Evolutionary conservation across 2,113 vertebrate species (phyloP).

Genomic region (Dinomys branickii): DNA sequence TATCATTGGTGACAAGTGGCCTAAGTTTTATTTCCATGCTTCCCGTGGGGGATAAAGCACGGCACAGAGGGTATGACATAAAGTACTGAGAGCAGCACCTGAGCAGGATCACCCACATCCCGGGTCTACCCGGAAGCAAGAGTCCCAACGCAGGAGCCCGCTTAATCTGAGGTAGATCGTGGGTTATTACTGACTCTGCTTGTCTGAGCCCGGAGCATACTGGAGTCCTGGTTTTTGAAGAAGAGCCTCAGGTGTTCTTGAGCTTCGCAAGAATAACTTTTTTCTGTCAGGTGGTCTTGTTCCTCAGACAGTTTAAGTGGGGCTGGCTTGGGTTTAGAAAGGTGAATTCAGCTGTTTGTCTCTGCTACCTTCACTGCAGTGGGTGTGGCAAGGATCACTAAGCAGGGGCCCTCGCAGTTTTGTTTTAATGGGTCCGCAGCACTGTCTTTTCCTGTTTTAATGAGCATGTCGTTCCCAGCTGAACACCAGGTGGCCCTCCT

Average conservation of each 20-base stretch:
- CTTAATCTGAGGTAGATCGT: neutral
- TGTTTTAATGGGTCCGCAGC: neutral
- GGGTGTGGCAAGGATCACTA: neutral
- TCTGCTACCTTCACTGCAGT: neutral
- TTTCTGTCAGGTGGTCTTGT: neutral
- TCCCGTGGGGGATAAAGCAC: neutral
- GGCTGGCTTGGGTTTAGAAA: neutral
- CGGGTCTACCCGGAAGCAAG: no score
- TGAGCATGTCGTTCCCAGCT: neutral
- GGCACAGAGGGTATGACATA: neutral
- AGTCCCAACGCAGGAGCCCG: neutral
- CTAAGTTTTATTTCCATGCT: neutral
- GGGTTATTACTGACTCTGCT: neutral
- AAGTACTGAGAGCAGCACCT: neutral
- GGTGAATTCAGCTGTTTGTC: neutral
- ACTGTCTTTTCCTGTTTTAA: neutral
- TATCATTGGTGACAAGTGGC: neutral
- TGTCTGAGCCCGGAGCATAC: neutral
- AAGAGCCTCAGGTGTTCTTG: neutral
- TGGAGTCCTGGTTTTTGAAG: neutral
- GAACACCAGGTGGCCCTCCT: neutral
- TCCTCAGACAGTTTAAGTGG: neutral
- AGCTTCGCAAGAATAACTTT: neutral
- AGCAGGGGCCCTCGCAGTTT: neutral
- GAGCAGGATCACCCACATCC: neutral